These are phyloP conservation scores for Pristionchus mayeri DNA, from an alignment of 2,888 invertebrate genomes.

Conservation along the genomic window DNA sequence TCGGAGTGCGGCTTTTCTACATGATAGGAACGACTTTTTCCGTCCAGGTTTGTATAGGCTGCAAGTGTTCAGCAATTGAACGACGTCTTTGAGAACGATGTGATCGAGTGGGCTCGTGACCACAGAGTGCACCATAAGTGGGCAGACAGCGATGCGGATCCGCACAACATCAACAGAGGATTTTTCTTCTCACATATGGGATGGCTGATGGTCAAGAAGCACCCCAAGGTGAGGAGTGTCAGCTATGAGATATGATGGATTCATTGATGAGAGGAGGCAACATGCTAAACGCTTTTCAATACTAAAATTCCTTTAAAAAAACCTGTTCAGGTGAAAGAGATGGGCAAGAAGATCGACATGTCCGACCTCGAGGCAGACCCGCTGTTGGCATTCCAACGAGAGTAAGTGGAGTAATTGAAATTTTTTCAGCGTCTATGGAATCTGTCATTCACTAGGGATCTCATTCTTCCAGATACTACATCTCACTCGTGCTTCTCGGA, in stretches of 20 bases:
- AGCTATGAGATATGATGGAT: too few species aligned
- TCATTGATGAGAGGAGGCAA: too few species aligned
- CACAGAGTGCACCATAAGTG: conserved; percentile 91
- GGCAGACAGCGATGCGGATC: conserved; percentile 93
- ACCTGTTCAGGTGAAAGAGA: conserved; percentile 40
- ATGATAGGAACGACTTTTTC: too few species aligned
- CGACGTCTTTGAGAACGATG: conserved; percentile 83
- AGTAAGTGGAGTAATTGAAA: conserved; percentile 79
- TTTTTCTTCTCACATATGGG: conserved; percentile 97
- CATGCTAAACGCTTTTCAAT: too few species aligned
- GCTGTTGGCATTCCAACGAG: conserved; percentile 88
- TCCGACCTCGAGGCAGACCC: conserved; percentile 86
- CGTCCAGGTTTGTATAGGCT: too few species aligned
- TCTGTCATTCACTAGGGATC: too few species aligned
- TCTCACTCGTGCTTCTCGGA: conserved; percentile 84
- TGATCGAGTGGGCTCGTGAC: conserved; percentile 90
- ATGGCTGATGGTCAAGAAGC: conserved; percentile 90
- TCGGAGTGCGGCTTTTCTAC: conserved; percentile 29
- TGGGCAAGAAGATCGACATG: conserved; percentile 84
- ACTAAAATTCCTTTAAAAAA: too few species aligned
- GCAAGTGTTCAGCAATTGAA: too few species aligned
- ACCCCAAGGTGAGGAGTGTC: conserved; percentile 77
- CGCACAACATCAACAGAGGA: conserved; percentile 89
- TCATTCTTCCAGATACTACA: conserved; percentile 83
- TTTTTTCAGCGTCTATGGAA: too few species aligned